Evolutionary conservation across 2,888 invertebrate genomes (phyloP).

Genomic region (Cactoblastis cactorum): DNA sequence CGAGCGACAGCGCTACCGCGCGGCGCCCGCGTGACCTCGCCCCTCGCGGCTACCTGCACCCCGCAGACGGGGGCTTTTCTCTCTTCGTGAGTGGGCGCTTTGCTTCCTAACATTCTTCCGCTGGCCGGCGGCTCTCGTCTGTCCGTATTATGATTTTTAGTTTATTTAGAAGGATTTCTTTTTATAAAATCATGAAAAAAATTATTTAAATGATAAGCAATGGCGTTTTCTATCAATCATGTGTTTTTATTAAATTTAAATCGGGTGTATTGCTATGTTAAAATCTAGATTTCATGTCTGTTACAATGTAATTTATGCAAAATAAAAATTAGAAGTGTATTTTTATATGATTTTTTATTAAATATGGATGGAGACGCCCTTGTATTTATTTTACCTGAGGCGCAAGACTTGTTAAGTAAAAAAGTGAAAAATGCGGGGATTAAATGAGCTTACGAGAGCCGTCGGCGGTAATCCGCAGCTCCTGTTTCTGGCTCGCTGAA

Average conservation of each 20-base stretch:
- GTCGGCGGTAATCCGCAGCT: constrained; percentile 63
- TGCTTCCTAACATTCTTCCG: constrained; percentile 70
- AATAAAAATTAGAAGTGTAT: background rate
- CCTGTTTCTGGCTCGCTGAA: constrained; percentile 68
- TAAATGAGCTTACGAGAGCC: constrained; percentile 58
- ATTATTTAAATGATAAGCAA: too few relatives aligned
- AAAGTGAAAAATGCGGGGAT: constrained; percentile 38
- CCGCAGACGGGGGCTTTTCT: constrained; percentile 70
- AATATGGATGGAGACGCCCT: constrained; percentile 5
- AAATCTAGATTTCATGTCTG: too few relatives aligned
- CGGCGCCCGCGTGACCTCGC: constrained; percentile 64
- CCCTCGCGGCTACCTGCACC: constrained; percentile 60
- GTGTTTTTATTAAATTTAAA: too few relatives aligned
- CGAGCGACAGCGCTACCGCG: constrained; percentile 71
- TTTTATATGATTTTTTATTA: background rate
- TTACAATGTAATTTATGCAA: background rate
- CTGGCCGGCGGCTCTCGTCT: constrained; percentile 23
- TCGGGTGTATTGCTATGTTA: too few relatives aligned
- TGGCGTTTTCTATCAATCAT: too few relatives aligned
- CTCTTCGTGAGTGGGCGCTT: constrained; percentile 79
- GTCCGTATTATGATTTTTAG: too few relatives aligned
- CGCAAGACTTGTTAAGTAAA: constrained; percentile 28
- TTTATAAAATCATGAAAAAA: too few relatives aligned
- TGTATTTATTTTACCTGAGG: constrained; percentile 24
- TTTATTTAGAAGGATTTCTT: too few relatives aligned